These are phyloP conservation scores for Pycnomerus fuliginosus DNA, from an alignment of 2,888 invertebrate species.

Conservation along the genomic window DNA sequence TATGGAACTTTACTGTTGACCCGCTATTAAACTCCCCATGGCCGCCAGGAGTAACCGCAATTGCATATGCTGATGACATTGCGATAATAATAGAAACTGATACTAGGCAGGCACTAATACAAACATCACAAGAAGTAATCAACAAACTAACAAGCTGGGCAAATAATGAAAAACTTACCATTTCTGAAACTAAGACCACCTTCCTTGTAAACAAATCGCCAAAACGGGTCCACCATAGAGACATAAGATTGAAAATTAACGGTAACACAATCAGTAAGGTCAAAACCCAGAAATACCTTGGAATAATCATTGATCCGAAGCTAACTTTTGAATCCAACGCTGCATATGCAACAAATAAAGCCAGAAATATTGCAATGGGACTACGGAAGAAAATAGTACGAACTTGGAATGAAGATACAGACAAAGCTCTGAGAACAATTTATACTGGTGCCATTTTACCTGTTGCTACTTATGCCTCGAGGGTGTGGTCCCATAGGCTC, in stretches of 20 bases:
- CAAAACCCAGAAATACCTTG: too few species aligned
- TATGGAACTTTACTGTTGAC: too few species aligned
- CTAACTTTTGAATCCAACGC: too few species aligned
- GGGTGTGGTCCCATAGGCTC: conserved; percentile 7
- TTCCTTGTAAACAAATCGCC: conserved; percentile 1
- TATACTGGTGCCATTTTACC: conserved; percentile 4
- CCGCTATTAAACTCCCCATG: too few species aligned
- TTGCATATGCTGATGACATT: conserved; percentile 2
- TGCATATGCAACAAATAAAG: conserved; percentile 1
- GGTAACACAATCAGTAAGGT: not conserved
- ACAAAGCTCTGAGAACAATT: conserved; percentile 3
- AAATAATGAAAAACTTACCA: conserved; percentile 1
- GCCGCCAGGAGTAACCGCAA: not conserved
- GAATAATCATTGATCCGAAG: too few species aligned
- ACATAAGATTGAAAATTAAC: not conserved
- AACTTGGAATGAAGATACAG: not conserved
- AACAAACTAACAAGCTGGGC: conserved; percentile 1
- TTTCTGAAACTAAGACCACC: conserved; percentile 5
- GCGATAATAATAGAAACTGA: not conserved
- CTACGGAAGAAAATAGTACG: not conserved
- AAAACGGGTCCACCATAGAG: not conserved
- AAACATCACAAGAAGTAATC: not conserved
- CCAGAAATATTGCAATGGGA: not conserved
- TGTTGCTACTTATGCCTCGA: conserved; percentile 1
- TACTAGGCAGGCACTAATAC: not conserved